Percentiles rank a stretch among this genome's conserved stretches.
phyloP scores from a whole-genome alignment of 2,888 invertebrate genomes.

The Anticlea derivata region DNA sequence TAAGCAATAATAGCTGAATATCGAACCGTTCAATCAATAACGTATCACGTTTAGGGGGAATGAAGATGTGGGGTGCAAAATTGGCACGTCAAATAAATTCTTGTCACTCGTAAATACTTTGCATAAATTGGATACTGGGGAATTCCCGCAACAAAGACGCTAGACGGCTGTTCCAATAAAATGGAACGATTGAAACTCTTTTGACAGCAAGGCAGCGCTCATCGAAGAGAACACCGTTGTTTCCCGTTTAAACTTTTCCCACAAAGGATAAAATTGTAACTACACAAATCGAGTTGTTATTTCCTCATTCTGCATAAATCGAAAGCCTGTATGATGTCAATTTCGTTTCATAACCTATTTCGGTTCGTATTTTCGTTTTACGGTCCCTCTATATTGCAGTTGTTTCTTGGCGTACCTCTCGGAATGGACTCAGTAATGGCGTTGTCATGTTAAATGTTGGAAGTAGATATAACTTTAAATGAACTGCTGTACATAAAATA shows the following conservation, averaged over 20 bases:
- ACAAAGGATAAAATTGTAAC: constrained; percentile 44
- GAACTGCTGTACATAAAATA: constrained; percentile 1
- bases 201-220: constrained; percentile 66
- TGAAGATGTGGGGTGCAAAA: constrained; percentile 54
- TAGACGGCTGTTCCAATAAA: constrained; percentile 72
- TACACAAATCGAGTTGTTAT: constrained; percentile 54
- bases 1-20: constrained; percentile 43
- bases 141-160: constrained; percentile 75
- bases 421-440: constrained; percentile 16
- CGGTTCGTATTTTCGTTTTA: constrained; percentile 36
- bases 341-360: constrained; percentile 42
- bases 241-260: constrained; percentile 49
- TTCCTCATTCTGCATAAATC: constrained; percentile 50
- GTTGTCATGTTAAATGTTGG: constrained; percentile 10
- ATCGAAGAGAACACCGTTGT: constrained; percentile 48
- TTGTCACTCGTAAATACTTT: constrained; percentile 78
- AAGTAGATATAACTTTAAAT: constrained; percentile 4
- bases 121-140: constrained; percentile 75
- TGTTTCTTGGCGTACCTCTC: constrained; percentile 26
- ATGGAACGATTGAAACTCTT: constrained; percentile 73
- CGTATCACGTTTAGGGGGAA: constrained; percentile 54
- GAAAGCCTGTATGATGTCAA: constrained; percentile 46
- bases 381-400: constrained; percentile 27
- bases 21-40: constrained; percentile 55
- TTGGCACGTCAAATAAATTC: constrained; percentile 77